A percentile compares a stretch with the other conserved stretches of the same genome.
Evolutionary conservation across 2,797 vertebrate genomes (phyloP).

Genomic region (Clarias laeviceps): DNA sequence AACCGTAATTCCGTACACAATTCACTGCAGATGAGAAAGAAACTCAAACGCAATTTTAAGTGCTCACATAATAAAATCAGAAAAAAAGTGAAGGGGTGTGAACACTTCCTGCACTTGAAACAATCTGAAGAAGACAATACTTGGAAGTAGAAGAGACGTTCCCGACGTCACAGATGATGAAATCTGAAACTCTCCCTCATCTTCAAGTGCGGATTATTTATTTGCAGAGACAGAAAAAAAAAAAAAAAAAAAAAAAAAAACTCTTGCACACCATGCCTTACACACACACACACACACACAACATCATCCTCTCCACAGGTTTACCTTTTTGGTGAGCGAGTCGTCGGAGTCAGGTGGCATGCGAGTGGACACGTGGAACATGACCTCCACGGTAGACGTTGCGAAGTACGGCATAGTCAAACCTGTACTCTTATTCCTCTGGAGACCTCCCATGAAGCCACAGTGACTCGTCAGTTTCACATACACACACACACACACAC

Average conservation of each 20-base stretch:
- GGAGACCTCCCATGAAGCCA: slow-evolving; percentile 97
- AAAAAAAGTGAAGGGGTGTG: background rate
- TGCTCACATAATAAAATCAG: background rate
- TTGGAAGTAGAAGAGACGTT: background rate
- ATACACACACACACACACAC: slow-evolving; percentile 67
- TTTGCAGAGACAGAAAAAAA: background rate
- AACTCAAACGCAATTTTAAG: background rate
- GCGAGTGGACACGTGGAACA: slow-evolving; percentile 97
- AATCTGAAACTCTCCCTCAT: background rate
- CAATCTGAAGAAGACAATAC: background rate
- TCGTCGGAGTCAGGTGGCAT: slow-evolving; percentile 98
- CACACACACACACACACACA: background rate
- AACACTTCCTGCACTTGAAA: background rate
- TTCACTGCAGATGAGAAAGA: background rate
- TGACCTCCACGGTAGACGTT: slow-evolving; percentile 96
- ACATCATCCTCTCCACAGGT: background rate
- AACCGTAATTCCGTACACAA: no score
- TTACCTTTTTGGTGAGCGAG: slow-evolving; percentile 96
- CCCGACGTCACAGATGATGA: background rate
- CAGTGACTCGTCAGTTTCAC: slow-evolving; percentile 95
- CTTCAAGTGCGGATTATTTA: background rate
- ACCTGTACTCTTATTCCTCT: slow-evolving; percentile 95
- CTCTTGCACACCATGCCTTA: background rate
- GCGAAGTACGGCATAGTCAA: slow-evolving; percentile 94
- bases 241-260: no score